Base-by-base conservation (phyloP, 2,113 vertebrate species). In the Petaurus breviceps region DNA sequence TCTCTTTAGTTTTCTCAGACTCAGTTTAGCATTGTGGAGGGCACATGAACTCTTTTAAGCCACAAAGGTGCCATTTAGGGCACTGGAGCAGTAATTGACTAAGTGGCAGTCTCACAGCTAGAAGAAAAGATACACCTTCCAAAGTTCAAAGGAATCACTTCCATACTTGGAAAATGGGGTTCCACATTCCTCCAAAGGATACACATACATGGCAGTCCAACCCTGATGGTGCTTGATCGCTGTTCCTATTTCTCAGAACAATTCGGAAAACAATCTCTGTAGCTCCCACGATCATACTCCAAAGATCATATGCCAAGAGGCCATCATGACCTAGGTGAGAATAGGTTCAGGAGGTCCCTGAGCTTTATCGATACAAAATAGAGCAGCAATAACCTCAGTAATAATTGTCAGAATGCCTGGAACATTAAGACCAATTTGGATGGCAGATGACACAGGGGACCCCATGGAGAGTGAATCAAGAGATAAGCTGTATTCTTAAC, bases 21-120 rank as follows among this genome's bases (percentile, higher is more conserved):
- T 49, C 90, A 93, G 51, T 91, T 93, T 49, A n/a, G 90, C 50
- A 22, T 9, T 89, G 52, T 24, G 1, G 91, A 91, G 91, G 51
- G 43, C 31, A 23, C 43, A 19, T 49, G 61, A 91, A 84, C 25
- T 95, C 28, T 54, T 50, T 68, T 49, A 94, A 94, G 49, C 57
- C 92, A 93, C 53, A 92, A 90, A 96, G 57, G 43, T 93, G 24
- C 50, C 47, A n/a, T 89, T 95, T 55, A 7, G 89, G 61, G 93
- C 57, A 91, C 51, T 95, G 51, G 37, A 95, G 47, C 31, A 91
- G n/a, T 31, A 24, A 91, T 46, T 95, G 89, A 91, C 68, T 92
- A 93, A 93, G 52, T 52, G n/a, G 31, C 52, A 0, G 2, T 5
- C 22, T 95, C 57, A 43, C 3, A 31, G 16, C 25, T 28, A 8